Conservation (phyloP, 2,797 vertebrate species). For the Enteromius radiatus region DNA sequence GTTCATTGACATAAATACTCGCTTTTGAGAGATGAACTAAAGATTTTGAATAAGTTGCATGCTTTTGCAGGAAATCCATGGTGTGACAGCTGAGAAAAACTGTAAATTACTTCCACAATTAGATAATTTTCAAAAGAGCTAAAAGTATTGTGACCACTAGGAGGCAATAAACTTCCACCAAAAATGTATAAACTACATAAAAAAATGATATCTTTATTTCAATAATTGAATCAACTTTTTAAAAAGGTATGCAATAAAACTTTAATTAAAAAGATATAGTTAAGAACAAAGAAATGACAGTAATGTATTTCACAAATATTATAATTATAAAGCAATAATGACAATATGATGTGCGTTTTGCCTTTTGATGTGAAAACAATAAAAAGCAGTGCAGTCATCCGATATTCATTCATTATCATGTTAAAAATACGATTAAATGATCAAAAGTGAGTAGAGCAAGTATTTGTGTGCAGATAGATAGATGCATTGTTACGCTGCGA, state of each 20-base stretch:
- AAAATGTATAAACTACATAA: background rate
- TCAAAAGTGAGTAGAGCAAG: too few species aligned
- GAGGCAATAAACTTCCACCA: slow-evolving; percentile 27
- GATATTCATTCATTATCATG: background rate
- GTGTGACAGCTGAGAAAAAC: too few species aligned
- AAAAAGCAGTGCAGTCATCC: too few species aligned
- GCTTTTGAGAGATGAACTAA: too few species aligned
- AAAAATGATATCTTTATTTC: background rate
- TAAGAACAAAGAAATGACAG: too few species aligned
- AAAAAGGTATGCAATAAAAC: background rate
- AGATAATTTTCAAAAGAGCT: background rate
- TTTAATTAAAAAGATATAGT: background rate
- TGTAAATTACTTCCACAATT: background rate
- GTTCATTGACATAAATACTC: too few species aligned
- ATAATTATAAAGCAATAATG: background rate
- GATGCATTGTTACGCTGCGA: too few species aligned
- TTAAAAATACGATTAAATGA: too few species aligned
- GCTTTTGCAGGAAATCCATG: too few species aligned
- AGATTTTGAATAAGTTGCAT: too few species aligned
- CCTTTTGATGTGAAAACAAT: background rate
- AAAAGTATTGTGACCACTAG: slow-evolving; percentile 12
- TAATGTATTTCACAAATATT: background rate
- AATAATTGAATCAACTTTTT: background rate
- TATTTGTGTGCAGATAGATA: too few species aligned
- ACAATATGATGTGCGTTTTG: background rate